Base-by-base conservation (phyloP, 2,113 vertebrate genomes). In the Erythrocercus mccallii region DNA sequence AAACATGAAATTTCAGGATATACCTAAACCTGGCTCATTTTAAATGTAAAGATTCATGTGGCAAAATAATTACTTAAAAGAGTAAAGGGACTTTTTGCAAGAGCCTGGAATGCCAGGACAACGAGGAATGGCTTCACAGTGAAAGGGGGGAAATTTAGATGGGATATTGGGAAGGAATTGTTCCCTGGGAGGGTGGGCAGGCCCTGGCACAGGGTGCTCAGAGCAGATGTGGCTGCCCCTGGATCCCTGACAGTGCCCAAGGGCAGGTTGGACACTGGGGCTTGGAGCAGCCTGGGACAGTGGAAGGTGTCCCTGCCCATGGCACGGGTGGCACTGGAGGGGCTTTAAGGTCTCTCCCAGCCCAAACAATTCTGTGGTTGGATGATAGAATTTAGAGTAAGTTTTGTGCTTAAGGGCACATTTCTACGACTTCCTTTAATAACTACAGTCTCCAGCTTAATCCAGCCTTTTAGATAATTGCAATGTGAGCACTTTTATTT, bases 391-490 rank as follows among this genome's bases (percentile, higher is more conserved):
- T 91, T 97, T 94, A 94, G 45, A 95, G 37, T 90, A 95, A 95
- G 42, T 78, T 78, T 91, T 22, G 3, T 84, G 81, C 72, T 82
- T 70, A 90, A 95, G 89, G 93, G 58, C 62, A 94, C 74, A 70
- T 97, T 97, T 97, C 96, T 97, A 83, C 94, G 90, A 94, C 54
- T 96, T 96, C 69, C 69, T 77, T 96, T 96, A 94, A 50, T 88
- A 94, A 66, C 74, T 86, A 11, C 66, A 69, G 44, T 86, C 77
- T 94, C 37, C 48, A 91, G 90, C 54, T 74, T 92, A 80, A 95
- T 93, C 95, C 85, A 92, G 79, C 38, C 79, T 94, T 92, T 88
- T 83, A 79, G 81, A 81, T 91, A 96, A 60, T 87, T 97, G 74
- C 78, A 91, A 45, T 87, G 81, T 40, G 50, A 88, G 57, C 64